These are phyloP conservation scores for Magallana nippona DNA, from an alignment of 2,888 invertebrate genomes.

Conservation along the genomic window DNA sequence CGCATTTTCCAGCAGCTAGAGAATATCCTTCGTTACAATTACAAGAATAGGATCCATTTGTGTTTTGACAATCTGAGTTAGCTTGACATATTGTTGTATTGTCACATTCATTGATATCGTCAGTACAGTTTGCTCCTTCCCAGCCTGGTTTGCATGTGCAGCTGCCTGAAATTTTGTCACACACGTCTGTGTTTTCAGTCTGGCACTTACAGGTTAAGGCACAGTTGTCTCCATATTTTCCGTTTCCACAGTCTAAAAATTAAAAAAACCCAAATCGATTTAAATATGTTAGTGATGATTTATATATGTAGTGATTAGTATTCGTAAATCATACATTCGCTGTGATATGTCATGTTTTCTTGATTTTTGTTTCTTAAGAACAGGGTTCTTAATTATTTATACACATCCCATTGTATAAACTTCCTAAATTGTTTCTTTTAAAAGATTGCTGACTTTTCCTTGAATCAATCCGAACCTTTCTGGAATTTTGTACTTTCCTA, in stretches of 20 bases:
- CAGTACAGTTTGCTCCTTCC: conserved; percentile 56
- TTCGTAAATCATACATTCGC: background rate
- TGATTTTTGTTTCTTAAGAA: too few relatives aligned
- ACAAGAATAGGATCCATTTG: conserved; percentile 41
- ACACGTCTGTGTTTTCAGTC: conserved; percentile 48
- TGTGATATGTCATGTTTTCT: too few relatives aligned
- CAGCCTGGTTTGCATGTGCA: conserved; percentile 58
- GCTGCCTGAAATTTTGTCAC: conserved; percentile 54
- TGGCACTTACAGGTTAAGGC: conserved; percentile 67
- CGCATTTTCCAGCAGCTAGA: background rate
- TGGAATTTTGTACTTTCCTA: too few relatives aligned
- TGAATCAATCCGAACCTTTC: too few relatives aligned
- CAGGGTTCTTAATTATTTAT: too few relatives aligned
- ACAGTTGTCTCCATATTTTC: conserved; percentile 71
- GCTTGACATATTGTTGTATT: conserved; percentile 35
- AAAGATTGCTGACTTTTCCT: too few relatives aligned
- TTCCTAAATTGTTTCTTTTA: too few relatives aligned
- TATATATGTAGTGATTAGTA: background rate
- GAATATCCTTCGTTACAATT: conserved; percentile 34
- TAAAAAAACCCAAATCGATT: background rate
- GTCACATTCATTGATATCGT: conserved; percentile 59
- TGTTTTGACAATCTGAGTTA: conserved; percentile 34
- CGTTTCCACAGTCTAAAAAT: conserved; percentile 62
- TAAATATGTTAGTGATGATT: background rate
- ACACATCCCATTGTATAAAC: too few relatives aligned